Evolutionary conservation across 2,888 invertebrate species (phyloP).

Genomic region (Nasonovia ribisnigri): DNA sequence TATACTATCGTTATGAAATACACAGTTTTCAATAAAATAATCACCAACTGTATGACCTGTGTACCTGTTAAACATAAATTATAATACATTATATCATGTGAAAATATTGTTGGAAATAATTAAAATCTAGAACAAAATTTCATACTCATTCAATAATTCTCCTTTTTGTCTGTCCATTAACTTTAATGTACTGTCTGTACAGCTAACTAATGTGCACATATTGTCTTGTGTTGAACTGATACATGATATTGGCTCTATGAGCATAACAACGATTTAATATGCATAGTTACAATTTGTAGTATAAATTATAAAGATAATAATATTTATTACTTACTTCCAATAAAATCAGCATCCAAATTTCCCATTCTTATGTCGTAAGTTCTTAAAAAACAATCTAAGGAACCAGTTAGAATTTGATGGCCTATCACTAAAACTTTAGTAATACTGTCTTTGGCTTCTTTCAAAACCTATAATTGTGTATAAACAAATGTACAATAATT

Average conservation of each 20-base stretch:
- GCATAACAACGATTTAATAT: slow-evolving; percentile 56
- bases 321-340: slow-evolving; percentile 76
- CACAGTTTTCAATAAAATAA: slow-evolving; percentile 87
- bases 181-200: slow-evolving; percentile 85
- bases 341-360: slow-evolving; percentile 83
- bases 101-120: slow-evolving; percentile 20
- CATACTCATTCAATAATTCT: slow-evolving; percentile 78
- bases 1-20: slow-evolving; percentile 86
- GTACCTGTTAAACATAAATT: slow-evolving; percentile 74
- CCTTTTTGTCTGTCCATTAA: slow-evolving; percentile 91
- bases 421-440: slow-evolving; percentile 85
- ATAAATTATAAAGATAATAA: slow-evolving; percentile 7
- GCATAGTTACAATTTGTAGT: background rate
- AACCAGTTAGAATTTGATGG: slow-evolving; percentile 90
- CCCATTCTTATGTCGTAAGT: slow-evolving; percentile 93
- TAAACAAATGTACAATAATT: background rate
- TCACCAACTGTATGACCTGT: slow-evolving; percentile 86
- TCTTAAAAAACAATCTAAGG: slow-evolving; percentile 88
- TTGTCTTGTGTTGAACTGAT: slow-evolving; percentile 91
- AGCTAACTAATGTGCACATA: slow-evolving; percentile 89
- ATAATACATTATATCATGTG: background rate
- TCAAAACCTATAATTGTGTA: slow-evolving; percentile 74
- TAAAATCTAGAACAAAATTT: slow-evolving; percentile 22
- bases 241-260: slow-evolving; percentile 82
- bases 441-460: slow-evolving; percentile 94